These are phyloP conservation scores for Trinectes maculatus DNA, from an alignment of 2,113 vertebrate species.

Conservation along the genomic window DNA sequence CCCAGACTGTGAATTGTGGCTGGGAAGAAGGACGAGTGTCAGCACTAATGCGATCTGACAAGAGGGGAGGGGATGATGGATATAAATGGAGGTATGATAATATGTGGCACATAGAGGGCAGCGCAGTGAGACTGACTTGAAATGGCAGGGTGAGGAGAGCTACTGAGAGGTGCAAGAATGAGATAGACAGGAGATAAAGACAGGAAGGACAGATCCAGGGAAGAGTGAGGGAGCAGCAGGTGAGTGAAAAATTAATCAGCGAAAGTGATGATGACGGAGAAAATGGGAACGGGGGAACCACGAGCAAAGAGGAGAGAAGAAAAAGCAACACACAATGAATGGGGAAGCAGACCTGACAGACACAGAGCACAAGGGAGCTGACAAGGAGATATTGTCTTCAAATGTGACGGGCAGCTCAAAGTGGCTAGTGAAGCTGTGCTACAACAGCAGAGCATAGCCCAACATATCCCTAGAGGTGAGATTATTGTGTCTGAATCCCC, in stretches of 20 bases:
- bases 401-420: conserved; percentile 57
- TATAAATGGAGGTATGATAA: conserved; percentile 37
- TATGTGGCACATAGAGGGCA: conserved; percentile 43
- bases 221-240: conserved; percentile 16
- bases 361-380: conserved; percentile 34
- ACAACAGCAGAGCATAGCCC: conserved; percentile 27
- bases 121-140: conserved; percentile 45
- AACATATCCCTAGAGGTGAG: conserved; percentile 13
- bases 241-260: conserved; percentile 55
- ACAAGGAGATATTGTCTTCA: conserved; percentile 33
- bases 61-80: conserved; percentile 32
- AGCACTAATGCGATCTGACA: conserved; percentile 53
- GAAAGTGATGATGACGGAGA: conserved; percentile 29
- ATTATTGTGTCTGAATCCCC: conserved; percentile 12
- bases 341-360: conserved; percentile 26
- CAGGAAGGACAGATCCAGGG: conserved; percentile 3
- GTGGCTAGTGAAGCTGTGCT: conserved; percentile 47
- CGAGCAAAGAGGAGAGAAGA: conserved; percentile 15
- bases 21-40: conserved; percentile 45
- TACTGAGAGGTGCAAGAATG: conserved; percentile 20
- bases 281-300: conserved; percentile 13
- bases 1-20: conserved; percentile 35
- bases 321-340: conserved; percentile 20
- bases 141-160: conserved; percentile 28
- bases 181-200: neutral